Evolutionary conservation across 2,888 invertebrate genomes (phyloP).

Genomic region (Acleris sparsana): DNA sequence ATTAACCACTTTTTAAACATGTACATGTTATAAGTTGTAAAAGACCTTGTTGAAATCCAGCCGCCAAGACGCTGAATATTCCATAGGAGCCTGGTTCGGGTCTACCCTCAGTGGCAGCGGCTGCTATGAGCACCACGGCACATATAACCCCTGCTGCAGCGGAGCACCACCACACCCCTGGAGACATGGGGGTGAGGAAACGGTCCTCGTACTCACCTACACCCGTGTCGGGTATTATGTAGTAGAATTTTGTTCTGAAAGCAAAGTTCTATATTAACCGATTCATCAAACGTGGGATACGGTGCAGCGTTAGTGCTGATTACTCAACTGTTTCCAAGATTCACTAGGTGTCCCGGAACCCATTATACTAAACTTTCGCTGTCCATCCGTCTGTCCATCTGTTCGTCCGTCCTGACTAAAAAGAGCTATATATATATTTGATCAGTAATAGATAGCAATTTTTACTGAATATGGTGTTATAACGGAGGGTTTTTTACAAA

Average conservation of each 20-base stretch:
- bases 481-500: too few species aligned
- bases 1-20: background rate
- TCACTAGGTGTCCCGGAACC: too few species aligned
- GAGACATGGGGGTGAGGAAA: slow-evolving; percentile 75
- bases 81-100: slow-evolving; percentile 57
- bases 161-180: slow-evolving; percentile 70
- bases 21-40: too few species aligned
- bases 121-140: slow-evolving; percentile 59
- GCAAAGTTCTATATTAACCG: background rate
- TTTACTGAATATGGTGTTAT: too few species aligned
- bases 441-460: too few species aligned
- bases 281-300: too few species aligned
- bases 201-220: slow-evolving; percentile 71
- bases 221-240: slow-evolving; percentile 67
- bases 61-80: slow-evolving; percentile 68
- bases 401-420: too few species aligned
- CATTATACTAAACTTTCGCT: too few species aligned
- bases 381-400: too few species aligned
- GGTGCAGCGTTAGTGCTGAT: too few species aligned
- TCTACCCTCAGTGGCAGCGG: slow-evolving; percentile 59
- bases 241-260: slow-evolving; percentile 71
- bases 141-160: slow-evolving; percentile 56
- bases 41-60: slow-evolving; percentile 70
- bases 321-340: too few species aligned
- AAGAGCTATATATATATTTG: too few species aligned